Percentiles rank a stretch among this genome's conserved stretches.
phyloP scores from a whole-genome alignment of 2,113 vertebrate genomes.

The Vidua chalybeata region DNA sequence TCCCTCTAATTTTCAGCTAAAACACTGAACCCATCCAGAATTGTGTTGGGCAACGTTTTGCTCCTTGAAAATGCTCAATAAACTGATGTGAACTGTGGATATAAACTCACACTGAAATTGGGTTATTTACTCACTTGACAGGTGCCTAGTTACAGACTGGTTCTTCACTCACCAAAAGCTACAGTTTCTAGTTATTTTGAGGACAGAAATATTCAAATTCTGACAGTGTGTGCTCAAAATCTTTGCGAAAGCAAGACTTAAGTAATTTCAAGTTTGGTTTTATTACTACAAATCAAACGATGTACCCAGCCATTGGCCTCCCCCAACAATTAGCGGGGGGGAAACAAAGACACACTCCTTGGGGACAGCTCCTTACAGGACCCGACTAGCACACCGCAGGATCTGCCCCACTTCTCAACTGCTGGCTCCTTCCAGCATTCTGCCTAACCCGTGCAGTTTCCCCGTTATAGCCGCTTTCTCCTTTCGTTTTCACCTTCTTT shows the following conservation, averaged over 20 bases:
- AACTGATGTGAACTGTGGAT: not conserved
- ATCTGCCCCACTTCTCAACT: not conserved
- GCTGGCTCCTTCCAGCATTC: not conserved
- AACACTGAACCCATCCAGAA: not conserved
- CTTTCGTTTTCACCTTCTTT: no score
- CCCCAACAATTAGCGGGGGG: not conserved
- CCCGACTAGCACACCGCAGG: fast-evolving
- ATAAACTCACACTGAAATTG: not conserved
- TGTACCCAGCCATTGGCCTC: no score
- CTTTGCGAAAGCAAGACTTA: not conserved
- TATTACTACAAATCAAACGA: not conserved
- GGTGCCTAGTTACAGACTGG: not conserved
- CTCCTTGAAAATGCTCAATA: not conserved
- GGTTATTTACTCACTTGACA: not conserved
- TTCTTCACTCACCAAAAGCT: not conserved
- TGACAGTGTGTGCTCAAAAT: not conserved
- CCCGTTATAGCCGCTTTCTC: not conserved
- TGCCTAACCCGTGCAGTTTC: fast-evolving
- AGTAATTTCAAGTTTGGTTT: not conserved
- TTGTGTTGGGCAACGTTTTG: fast-evolving
- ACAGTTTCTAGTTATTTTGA: not conserved
- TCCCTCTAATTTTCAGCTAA: not conserved
- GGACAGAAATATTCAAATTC: not conserved
- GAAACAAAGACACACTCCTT: not conserved
- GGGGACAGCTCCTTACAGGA: no score